Base-by-base conservation (phyloP, 1,140 invertebrate species). In the Saxidomus purpurata region DNA sequence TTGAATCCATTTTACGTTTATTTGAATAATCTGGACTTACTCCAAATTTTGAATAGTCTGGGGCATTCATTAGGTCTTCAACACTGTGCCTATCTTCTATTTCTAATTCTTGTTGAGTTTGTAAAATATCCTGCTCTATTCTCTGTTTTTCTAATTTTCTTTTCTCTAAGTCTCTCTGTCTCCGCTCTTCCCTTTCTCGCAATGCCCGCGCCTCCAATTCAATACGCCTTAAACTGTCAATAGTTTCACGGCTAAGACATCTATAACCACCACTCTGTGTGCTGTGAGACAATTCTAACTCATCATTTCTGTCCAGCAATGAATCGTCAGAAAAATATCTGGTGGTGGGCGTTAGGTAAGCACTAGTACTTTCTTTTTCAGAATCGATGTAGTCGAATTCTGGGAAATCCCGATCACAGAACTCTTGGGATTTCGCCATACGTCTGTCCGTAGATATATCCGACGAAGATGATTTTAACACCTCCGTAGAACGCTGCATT, bases 31-130 rank as follows among this genome's bases (percentile, higher is more conserved):
- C 61, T 52, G 63, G 59, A 61, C 40, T 52, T 2, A 79, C 49
- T 28, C 76, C 76, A 52, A 52, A 55, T 36, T 52, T 79, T 9
- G 40, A 11, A 55, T 79, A 79, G 28, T 79, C 76, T 3, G 55
- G 61, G 43, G 87, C 87, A 63, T 93, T 93, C 25, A 95, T 74
- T 61, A 95, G 90, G 87, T 95, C 94, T 47, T 95, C 94, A 36
- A 94, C 87, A 90, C 93, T 94, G 49, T 94, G 92, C 13, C 90
- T 89, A 91, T 97, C 97, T 40, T 97, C 97, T 77, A 96, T 96
- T 87, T 97, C 97, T 94, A 97, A 94, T 90, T 97, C 97, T 28
- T 96, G 96, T 94, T 97, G 97, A 0, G 97, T 97, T 92, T 95
- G 95, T 89, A 96, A 96, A 96, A 96, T 97, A 89, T 97, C 96